Conservation (phyloP, 2,797 vertebrate genomes). For the Sebastes itinus region DNA sequence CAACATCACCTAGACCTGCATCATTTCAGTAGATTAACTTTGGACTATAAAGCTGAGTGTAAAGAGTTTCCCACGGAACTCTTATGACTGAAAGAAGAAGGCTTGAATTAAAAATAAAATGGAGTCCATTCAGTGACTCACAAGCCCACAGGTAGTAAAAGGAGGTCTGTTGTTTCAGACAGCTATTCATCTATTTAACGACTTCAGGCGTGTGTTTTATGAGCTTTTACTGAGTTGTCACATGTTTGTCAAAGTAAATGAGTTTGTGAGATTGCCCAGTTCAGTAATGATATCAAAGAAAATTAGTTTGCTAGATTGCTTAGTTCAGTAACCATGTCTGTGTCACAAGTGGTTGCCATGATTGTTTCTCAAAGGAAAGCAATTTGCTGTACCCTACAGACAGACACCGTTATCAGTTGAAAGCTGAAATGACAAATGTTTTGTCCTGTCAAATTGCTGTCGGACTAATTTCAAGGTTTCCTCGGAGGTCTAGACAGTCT, state of each 20-base stretch:
- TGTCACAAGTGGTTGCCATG: conserved; percentile 15
- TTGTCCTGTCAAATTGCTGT: conserved; percentile 4
- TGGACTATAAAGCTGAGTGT: neutral
- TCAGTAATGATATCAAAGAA: conserved; percentile 28
- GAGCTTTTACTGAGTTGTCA: conserved; percentile 2
- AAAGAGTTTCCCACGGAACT: neutral
- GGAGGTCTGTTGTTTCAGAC: neutral
- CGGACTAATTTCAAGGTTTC: conserved; percentile 13
- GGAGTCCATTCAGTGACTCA: neutral
- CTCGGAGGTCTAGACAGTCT: neutral
- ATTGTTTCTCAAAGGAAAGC: conserved; percentile 46
- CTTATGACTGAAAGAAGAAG: neutral
- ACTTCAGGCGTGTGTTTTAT: neutral
- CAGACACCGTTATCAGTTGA: neutral
- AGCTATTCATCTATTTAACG: neutral
- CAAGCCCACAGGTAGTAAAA: neutral
- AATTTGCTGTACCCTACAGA: conserved; percentile 26
- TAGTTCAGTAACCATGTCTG: neutral
- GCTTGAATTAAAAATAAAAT: too few relatives aligned
- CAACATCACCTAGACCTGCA: neutral
- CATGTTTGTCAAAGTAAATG: conserved; percentile 26
- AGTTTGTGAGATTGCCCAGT: conserved; percentile 17
- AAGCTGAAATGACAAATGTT: conserved; percentile 18
- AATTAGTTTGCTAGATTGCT: conserved; percentile 28
- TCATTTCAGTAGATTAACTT: neutral